Percentiles rank a stretch among this genome's conserved stretches.
These are phyloP conservation scores for Lemur catta DNA, from an alignment of 2,797 vertebrate species.

Conservation along the genomic window DNA sequence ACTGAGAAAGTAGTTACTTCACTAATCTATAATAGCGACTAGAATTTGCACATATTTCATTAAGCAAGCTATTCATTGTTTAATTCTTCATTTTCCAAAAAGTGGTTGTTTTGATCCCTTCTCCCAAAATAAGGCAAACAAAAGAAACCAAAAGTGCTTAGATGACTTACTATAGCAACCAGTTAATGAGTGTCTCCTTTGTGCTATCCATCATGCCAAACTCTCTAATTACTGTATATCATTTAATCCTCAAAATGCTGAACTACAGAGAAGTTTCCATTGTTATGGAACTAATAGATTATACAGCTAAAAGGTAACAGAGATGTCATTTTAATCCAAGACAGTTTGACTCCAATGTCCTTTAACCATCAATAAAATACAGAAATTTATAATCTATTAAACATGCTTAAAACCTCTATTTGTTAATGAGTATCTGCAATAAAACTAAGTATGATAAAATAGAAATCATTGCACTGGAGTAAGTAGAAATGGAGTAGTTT, in stretches of 20 bases:
- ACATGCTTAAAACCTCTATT: background rate
- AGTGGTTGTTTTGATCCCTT: background rate
- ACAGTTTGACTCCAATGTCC: background rate
- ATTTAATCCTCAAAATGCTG: background rate
- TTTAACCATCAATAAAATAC: background rate
- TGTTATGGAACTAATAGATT: background rate
- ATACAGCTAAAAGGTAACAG: background rate
- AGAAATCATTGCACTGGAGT: slow-evolving; percentile 30
- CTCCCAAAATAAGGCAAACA: background rate
- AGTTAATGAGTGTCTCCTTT: background rate
- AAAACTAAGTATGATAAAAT: slow-evolving; percentile 66
- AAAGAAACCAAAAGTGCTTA: background rate
- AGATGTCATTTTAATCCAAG: background rate
- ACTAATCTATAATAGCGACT: background rate
- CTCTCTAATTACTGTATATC: background rate
- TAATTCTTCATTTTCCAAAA: background rate
- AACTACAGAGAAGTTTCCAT: background rate
- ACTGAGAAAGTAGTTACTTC: background rate
- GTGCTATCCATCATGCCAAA: background rate
- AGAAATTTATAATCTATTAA: background rate
- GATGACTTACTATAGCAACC: background rate
- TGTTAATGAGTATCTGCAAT: slow-evolving; percentile 55
- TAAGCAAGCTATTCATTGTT: background rate
- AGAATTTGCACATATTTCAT: background rate
- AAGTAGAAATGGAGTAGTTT: slow-evolving; percentile 46